Percentiles rank a stretch among this genome's conserved stretches.
These are phyloP conservation scores for Ganaspis sp. DNA, from an alignment of 1,140 invertebrate genomes.

Conservation along the genomic window DNA sequence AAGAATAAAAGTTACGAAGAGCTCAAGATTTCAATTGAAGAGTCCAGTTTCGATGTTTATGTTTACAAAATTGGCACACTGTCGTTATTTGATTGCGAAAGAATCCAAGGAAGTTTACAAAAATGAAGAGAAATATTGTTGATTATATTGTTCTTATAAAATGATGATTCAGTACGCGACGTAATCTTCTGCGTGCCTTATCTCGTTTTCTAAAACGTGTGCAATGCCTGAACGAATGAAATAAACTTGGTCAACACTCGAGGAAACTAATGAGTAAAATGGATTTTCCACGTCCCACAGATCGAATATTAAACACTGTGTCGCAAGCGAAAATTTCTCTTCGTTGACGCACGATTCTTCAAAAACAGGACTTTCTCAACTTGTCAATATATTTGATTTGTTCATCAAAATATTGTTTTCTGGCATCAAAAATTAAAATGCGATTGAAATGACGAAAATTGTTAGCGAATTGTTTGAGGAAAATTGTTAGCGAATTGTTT, in stretches of 20 bases:
- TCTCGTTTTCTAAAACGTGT: conserved; percentile 7
- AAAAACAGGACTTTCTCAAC: too few relatives aligned
- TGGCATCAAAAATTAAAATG: too few relatives aligned
- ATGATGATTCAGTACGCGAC: conserved; percentile 2
- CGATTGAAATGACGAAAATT: too few relatives aligned
- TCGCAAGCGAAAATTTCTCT: background rate
- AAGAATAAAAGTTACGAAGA: too few relatives aligned
- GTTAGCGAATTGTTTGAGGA: too few relatives aligned
- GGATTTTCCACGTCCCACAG: background rate
- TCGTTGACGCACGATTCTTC: background rate
- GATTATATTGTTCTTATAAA: background rate
- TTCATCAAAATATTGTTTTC: too few relatives aligned
- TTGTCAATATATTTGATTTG: too few relatives aligned
- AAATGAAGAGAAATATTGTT: background rate
- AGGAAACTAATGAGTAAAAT: background rate
- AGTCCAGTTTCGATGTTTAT: too few relatives aligned
- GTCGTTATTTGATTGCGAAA: conserved; percentile 7
- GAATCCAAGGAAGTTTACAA: background rate
- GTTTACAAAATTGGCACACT: conserved; percentile 1
- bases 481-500: too few relatives aligned
- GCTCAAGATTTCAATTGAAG: too few relatives aligned
- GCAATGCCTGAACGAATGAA: background rate
- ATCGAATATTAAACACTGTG: background rate
- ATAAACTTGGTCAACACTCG: background rate
- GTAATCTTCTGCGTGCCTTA: conserved; percentile 21